Evolutionary conservation across 2,888 invertebrate genomes (phyloP).

Genomic region (Hetaerina titia): DNA sequence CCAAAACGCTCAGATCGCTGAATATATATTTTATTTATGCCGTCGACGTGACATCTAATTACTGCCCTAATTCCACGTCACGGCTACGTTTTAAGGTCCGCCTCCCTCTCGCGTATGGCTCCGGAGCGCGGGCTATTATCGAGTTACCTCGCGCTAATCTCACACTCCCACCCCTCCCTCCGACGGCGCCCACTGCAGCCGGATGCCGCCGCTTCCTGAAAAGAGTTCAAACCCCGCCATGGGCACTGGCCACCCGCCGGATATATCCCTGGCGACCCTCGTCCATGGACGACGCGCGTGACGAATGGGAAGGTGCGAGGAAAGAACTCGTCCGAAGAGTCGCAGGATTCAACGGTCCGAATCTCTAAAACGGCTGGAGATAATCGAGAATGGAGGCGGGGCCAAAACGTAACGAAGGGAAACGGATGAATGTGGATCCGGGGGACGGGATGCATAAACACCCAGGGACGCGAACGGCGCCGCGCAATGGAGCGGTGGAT

Average conservation of each 20-base stretch:
- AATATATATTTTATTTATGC: slow-evolving; percentile 59
- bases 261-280: not conserved
- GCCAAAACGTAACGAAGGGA: not conserved
- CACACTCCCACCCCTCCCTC: not conserved
- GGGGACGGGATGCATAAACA: not conserved
- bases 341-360: too few species aligned
- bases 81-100: slow-evolving; percentile 18
- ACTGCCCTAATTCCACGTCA: slow-evolving; percentile 51
- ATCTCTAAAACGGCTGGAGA: too few species aligned
- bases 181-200: not conserved
- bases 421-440: not conserved
- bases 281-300: not conserved
- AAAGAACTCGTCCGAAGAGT: too few species aligned
- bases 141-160: slow-evolving; percentile 50
- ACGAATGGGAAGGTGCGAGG: not conserved
- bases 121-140: slow-evolving; percentile 12
- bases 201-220: not conserved
- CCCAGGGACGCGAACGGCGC: not conserved
- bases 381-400: not conserved
- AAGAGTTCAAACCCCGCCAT: not conserved
- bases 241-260: not conserved
- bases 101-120: not conserved
- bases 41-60: slow-evolving; percentile 63
- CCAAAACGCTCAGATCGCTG: slow-evolving; percentile 60
- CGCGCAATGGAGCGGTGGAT: not conserved